Evolutionary conservation across 2,113 vertebrate species (phyloP).

Genomic region (Gallinago jamesoni): DNA sequence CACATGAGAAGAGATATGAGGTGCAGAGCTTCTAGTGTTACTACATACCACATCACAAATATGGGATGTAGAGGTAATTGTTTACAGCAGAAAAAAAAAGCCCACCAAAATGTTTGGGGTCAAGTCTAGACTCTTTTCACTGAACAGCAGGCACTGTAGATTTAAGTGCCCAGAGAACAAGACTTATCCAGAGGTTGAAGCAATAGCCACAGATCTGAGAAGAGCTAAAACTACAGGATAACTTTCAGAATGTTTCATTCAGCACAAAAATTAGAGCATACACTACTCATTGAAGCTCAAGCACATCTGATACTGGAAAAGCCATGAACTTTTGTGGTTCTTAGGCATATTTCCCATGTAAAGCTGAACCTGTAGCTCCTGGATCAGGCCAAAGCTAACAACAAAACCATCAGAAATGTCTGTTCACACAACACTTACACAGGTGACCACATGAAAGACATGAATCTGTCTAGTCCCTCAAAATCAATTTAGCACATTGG

Average conservation of each 20-base stretch:
- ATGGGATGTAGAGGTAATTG: neutral
- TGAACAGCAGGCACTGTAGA: neutral
- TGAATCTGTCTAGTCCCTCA: neutral
- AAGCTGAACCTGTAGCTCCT: neutral
- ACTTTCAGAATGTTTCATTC: neutral
- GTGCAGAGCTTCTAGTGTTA: neutral
- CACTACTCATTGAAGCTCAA: neutral
- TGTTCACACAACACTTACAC: neutral
- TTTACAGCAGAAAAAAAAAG: neutral
- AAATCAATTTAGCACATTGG: neutral
- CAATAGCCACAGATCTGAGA: neutral
- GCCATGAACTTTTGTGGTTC: neutral
- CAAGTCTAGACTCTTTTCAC: neutral
- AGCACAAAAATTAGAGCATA: neutral
- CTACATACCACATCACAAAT: neutral
- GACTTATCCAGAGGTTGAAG: neutral
- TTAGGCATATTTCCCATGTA: neutral
- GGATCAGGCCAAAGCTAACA: neutral
- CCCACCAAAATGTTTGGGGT: too few relatives aligned
- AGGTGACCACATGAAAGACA: neutral
- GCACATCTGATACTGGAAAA: neutral
- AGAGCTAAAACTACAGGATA: neutral
- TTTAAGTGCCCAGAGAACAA: neutral
- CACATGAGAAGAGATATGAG: fast-evolving
- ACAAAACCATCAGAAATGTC: neutral